phyloP scores from a whole-genome alignment of 2,113 vertebrate species.

The Leptobrachium ailaonicum region DNA sequence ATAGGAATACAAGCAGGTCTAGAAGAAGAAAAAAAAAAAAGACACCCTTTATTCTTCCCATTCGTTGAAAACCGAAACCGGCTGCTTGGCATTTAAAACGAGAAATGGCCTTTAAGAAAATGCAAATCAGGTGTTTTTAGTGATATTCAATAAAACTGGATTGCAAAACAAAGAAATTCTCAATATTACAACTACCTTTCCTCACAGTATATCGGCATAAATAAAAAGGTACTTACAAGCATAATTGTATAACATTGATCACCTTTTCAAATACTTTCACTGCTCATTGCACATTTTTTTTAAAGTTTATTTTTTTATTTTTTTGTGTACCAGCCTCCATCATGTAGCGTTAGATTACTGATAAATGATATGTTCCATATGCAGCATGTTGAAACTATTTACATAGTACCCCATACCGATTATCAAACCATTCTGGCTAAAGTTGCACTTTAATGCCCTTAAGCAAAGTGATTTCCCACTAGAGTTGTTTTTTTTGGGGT shows the following conservation, averaged over 20 bases:
- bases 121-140: slow-evolving; percentile 37
- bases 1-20: background rate
- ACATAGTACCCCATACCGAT: slow-evolving; percentile 42
- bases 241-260: slow-evolving; percentile 32
- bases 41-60: background rate
- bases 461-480: slow-evolving; percentile 30
- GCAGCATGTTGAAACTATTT: slow-evolving; percentile 42
- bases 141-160: background rate
- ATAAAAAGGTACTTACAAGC: slow-evolving; percentile 15
- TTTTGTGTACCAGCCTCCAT: slow-evolving; percentile 30
- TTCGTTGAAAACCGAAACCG: background rate
- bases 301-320: slow-evolving; percentile 29
- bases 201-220: slow-evolving; percentile 15
- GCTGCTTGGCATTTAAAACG: background rate
- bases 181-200: background rate
- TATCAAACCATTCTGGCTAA: slow-evolving; percentile 37
- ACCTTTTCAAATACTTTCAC: slow-evolving; percentile 26
- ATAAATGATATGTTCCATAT: slow-evolving; percentile 47
- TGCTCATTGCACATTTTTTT: slow-evolving; percentile 33
- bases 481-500: too few relatives aligned
- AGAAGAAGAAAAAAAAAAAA: background rate
- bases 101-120: slow-evolving; percentile 16
- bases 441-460: slow-evolving; percentile 18
- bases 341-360: slow-evolving; percentile 41
- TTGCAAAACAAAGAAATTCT: slow-evolving; percentile 14